Base-by-base conservation (phyloP, 2,888 invertebrate species). In the Notodonta dromedarius region DNA sequence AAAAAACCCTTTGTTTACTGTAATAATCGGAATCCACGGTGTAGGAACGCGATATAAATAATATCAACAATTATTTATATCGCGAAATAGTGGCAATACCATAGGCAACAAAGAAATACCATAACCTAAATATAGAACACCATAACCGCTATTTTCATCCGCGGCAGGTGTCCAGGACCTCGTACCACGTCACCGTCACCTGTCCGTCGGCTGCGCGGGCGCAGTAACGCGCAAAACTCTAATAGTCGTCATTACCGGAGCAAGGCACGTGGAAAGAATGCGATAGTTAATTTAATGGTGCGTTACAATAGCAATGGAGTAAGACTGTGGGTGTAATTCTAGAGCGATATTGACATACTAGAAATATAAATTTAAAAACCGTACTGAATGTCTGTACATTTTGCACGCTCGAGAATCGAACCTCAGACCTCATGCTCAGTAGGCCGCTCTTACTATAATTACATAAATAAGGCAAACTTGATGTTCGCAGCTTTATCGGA, bases 161-260 rank as follows among this genome's bases (percentile, higher is more conserved):
- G 52, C 56, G 66, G 70, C 84, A 82, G 84, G 79, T 85, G 84
- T 59, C 65, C 66, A 51, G 58, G 62, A 70, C 73, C 68, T 3
- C 35, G 5, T 4, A 35, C 67, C 70, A 69, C 66, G 63, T 61
- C 63, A 60, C 63, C 67, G 62, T 65, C 80, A 78, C 74, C 79
- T 77, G 76, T 74, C 82, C 76, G 73, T 71, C 77, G 70, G 13
- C 57, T 61, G 66, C 74, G 76, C 77, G 69, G 71, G 76, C 77
- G 67, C 70, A 61, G 70, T 76, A 76, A 64, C 73, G 63, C 65
- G 75, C 84, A 91, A 90, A 90, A 90, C 81, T 68, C 63, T 84
- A 81, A 80, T 78, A 62, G 71, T 62, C 74, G 71, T 74, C 73
- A 79, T 77, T 76, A 76, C 74, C 56, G 60, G 71, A 24, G 7